These are phyloP conservation scores for Dyspetes luteomarginatus DNA, from an alignment of 2,888 invertebrate genomes.

Conservation along the genomic window DNA sequence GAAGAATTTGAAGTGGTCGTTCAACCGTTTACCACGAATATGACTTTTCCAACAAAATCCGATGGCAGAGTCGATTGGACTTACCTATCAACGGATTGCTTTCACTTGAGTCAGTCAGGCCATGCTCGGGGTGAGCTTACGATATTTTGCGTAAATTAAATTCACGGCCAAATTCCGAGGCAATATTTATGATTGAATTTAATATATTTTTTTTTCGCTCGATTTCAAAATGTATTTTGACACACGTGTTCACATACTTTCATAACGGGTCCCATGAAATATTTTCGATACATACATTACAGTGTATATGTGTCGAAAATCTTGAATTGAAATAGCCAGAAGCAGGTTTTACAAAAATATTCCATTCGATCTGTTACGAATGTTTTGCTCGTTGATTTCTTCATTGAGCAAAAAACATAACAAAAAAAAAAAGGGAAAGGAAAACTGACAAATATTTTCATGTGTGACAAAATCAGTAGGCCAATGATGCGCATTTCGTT, in stretches of 20 bases:
- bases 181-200: no score
- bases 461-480: neutral
- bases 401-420: neutral
- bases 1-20: slow-evolving; percentile 86
- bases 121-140: slow-evolving; percentile 85
- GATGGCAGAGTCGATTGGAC: slow-evolving; percentile 84
- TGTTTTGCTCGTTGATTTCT: neutral
- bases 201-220: no score
- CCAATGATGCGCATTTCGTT: neutral
- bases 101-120: slow-evolving; percentile 87
- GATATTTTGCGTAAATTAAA: neutral
- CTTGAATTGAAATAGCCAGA: neutral
- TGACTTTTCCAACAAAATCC: slow-evolving; percentile 81
- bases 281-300: neutral
- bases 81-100: slow-evolving; percentile 86
- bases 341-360: neutral
- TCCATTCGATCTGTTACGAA: neutral
- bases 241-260: no score
- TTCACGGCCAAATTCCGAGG: no score
- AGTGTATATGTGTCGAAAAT: neutral
- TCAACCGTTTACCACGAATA: slow-evolving; percentile 84
- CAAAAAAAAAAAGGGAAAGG: no score
- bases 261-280: no score
- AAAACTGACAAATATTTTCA: neutral
- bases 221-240: no score